These are phyloP conservation scores for Pimephales promelas DNA, from an alignment of 2,113 vertebrate species.

Conservation along the genomic window DNA sequence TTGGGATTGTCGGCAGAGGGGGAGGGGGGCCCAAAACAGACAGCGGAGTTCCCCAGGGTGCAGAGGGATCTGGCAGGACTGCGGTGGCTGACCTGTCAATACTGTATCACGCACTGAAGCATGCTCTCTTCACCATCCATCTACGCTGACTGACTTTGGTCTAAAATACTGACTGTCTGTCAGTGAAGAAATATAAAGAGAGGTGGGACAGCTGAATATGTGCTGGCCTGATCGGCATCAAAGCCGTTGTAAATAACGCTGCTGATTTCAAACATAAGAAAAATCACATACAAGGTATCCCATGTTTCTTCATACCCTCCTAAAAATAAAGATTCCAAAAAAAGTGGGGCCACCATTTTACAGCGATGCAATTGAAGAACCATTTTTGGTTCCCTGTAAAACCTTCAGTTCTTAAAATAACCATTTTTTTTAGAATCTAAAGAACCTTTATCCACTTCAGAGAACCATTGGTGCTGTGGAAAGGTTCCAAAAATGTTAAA, in stretches of 20 bases:
- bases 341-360: too few species aligned
- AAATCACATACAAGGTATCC: not conserved
- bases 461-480: too few species aligned
- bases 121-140: conserved; percentile 38
- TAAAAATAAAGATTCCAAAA: too few species aligned
- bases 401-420: too few species aligned
- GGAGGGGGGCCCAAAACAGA: conserved; percentile 49
- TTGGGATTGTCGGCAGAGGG: conserved; percentile 48
- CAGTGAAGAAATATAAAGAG: not conserved
- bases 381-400: too few species aligned
- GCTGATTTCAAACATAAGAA: not conserved
- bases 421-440: too few species aligned
- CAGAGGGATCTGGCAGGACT: conserved; percentile 69
- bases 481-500: too few species aligned
- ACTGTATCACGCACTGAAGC: conserved; percentile 60
- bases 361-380: too few species aligned
- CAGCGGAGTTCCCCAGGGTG: conserved; percentile 56
- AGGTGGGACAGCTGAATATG: not conserved
- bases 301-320: too few species aligned
- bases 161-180: conserved; percentile 22
- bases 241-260: not conserved
- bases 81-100: conserved; percentile 63
- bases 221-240: conserved; percentile 13
- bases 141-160: not conserved
- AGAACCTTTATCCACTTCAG: too few species aligned